These are phyloP conservation scores for Deroplatys truncata DNA, from an alignment of 2,888 invertebrate species.

Conservation along the genomic window DNA sequence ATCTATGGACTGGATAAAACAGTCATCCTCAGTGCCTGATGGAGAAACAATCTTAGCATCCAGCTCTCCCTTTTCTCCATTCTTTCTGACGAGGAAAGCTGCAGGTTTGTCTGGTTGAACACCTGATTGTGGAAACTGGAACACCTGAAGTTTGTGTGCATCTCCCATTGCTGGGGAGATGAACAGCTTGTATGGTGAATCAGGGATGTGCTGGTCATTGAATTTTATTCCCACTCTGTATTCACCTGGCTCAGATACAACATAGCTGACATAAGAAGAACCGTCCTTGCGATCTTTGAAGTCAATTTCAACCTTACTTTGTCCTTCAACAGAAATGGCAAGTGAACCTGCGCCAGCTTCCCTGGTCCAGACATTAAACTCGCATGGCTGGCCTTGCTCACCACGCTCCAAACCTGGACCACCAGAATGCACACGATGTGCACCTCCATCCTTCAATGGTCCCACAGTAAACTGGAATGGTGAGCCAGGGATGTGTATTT, in stretches of 20 bases:
- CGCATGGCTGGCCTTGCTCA: slow-evolving; percentile 77
- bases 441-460: slow-evolving; percentile 88
- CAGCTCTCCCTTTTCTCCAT: slow-evolving; percentile 86
- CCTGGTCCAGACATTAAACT: slow-evolving; percentile 96
- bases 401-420: slow-evolving; percentile 91
- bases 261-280: slow-evolving; percentile 92
- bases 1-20: slow-evolving; percentile 93
- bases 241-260: slow-evolving; percentile 89
- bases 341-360: slow-evolving; percentile 97
- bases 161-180: slow-evolving; percentile 91
- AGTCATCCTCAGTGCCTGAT: slow-evolving; percentile 91
- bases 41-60: slow-evolving; percentile 87
- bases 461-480: slow-evolving; percentile 99
- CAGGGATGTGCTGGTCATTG: slow-evolving; percentile 98
- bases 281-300: slow-evolving; percentile 97
- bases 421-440: slow-evolving; percentile 95
- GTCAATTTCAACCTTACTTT: slow-evolving; percentile 96
- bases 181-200: slow-evolving; percentile 96
- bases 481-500: too few species aligned
- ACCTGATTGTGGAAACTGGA: slow-evolving; percentile 78
- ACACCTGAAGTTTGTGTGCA: slow-evolving; percentile 86
- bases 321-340: slow-evolving; percentile 95
- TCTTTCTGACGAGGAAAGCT: slow-evolving; percentile 91
- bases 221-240: slow-evolving; percentile 96
- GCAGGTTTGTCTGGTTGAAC: slow-evolving; percentile 87